phyloP scores from a whole-genome alignment of 1,140 invertebrate genomes.

The Penaeus japonicus region DNA sequence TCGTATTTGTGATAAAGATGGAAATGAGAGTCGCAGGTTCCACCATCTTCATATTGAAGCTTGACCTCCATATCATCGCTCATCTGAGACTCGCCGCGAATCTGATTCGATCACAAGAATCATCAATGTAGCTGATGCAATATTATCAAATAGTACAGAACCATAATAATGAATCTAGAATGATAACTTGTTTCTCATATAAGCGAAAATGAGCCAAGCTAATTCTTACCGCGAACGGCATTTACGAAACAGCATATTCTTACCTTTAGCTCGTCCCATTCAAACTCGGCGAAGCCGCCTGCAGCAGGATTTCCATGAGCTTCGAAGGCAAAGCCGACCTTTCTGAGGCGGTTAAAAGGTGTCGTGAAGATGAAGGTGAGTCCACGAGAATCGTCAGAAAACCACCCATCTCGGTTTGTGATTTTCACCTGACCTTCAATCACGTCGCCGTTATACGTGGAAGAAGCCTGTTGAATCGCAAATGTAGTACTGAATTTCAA shows the following conservation, averaged over 20 bases:
- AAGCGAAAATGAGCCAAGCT: too few relatives aligned
- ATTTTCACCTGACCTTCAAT: background rate
- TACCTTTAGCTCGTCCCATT: background rate
- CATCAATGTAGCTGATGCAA: too few relatives aligned
- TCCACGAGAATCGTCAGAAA: background rate
- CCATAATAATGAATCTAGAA: too few relatives aligned
- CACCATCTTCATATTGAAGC: slow-evolving; percentile 24
- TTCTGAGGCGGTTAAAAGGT: background rate
- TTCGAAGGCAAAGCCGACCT: background rate
- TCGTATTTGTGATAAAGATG: slow-evolving; percentile 33
- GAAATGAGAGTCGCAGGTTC: slow-evolving; percentile 23
- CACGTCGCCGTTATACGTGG: background rate
- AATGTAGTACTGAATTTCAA: background rate
- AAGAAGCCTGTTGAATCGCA: background rate
- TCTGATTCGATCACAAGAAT: background rate
- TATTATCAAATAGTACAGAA: too few relatives aligned
- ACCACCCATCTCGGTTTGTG: background rate
- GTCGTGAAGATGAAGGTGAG: background rate
- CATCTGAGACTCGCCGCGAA: slow-evolving; percentile 37
- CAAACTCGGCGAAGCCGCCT: background rate
- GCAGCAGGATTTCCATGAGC: background rate
- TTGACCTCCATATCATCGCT: slow-evolving; percentile 26
- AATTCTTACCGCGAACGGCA: too few relatives aligned
- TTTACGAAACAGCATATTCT: too few relatives aligned
- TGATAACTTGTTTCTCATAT: too few relatives aligned